Conservation (phyloP, 2,888 invertebrate genomes). For the Caenorhabditis sp. region DNA sequence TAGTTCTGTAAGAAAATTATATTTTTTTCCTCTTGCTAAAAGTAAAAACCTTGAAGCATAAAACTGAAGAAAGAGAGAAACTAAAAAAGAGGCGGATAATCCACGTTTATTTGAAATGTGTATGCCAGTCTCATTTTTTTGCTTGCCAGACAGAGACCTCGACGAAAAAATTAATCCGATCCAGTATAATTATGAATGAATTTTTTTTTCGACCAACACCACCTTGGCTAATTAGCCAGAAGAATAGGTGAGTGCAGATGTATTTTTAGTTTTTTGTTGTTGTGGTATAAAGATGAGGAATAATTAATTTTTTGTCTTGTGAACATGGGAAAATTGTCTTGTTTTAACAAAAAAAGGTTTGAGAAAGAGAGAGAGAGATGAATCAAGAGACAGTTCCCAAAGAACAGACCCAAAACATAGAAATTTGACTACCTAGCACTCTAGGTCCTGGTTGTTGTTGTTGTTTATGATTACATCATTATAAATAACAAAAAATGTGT, state of each 20-base stretch:
- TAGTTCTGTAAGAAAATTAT: slow-evolving; percentile 34
- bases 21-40: too few species aligned
- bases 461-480: too few species aligned
- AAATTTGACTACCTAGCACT: too few species aligned
- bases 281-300: too few species aligned
- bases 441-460: too few species aligned
- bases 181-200: neutral
- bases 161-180: neutral
- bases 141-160: neutral
- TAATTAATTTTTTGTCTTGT: neutral
- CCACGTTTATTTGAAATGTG: neutral
- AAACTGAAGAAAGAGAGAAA: neutral
- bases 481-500: too few species aligned
- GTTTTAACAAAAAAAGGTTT: too few species aligned
- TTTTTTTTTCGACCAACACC: neutral
- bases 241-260: neutral
- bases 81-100: neutral
- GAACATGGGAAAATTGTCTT: too few species aligned
- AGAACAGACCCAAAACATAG: too few species aligned
- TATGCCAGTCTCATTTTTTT: neutral
- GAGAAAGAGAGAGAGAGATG: too few species aligned
- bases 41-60: neutral
- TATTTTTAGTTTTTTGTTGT: neutral
- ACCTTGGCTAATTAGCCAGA: neutral
- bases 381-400: too few species aligned